Evolutionary conservation across 1,140 invertebrate species (phyloP), one percentile per base, ranked within the genome.

Genomic region (Lepidurus apus): DNA sequence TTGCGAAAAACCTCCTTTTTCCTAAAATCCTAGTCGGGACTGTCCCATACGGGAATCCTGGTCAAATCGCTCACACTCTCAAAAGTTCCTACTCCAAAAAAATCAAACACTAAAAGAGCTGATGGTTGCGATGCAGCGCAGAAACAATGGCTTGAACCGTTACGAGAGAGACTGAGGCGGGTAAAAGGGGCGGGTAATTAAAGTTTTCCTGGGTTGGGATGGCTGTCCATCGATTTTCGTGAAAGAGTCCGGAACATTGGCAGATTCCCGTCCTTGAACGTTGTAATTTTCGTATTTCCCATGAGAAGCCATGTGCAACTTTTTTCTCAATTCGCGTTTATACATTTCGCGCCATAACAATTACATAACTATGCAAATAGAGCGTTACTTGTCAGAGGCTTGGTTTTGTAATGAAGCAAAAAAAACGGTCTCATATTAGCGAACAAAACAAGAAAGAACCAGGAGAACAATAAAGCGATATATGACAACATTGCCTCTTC

Each of bases 361-460:
- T 65, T 65, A 65, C 53, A 65, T 65, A 65, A 65, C 53, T 65
- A 65, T 65, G 47, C 47, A 65, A 21, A 13, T n/a, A 65, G 47
- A 65, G 21, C 47, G 21, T 65, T n/a, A 65, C 47, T n/a, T 65
- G 45, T 65, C 53, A 21, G 53, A 65, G 53, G 21, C 53, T 65
- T 65, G 53, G 53, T 65, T 65, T n/a, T 21, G 53, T 13, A 65
- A 65, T 21, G 53, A 65, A 65, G 53, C 53, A 65, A 13, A 65
- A 65, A 65, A 65, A 34, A 65, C 53, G 53, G 53, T 65, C 53
- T 13, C 17, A n/a, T 65, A 65, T 21, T 65, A 34, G 34, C 21
- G 17, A 65, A 7, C 53, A 13, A 17, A 9, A 21, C 5, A 65
- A 65, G 21, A 65, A 65, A 65, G 21, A 17, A 17, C 17, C 10